phyloP scores from a whole-genome alignment of 2,888 invertebrate species.

The Bellardia bayeri region DNA sequence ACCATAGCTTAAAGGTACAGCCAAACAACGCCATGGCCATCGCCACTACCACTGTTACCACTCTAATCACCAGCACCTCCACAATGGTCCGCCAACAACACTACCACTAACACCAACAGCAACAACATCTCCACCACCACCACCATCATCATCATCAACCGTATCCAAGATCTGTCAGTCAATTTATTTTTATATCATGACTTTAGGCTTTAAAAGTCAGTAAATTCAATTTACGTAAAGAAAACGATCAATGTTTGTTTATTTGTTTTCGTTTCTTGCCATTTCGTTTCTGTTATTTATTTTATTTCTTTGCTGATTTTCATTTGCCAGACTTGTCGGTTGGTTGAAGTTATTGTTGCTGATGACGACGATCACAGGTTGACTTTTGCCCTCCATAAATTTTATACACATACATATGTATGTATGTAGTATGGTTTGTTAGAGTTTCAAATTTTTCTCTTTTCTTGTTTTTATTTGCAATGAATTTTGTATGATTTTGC shows the following conservation, averaged over 20 bases:
- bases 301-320: conserved; percentile 55
- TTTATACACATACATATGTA: background rate
- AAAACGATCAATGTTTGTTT: conserved; percentile 73
- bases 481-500: background rate
- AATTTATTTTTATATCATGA: conserved; percentile 75
- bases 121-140: conserved; percentile 47
- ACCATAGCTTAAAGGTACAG: conserved; percentile 70
- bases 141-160: conserved; percentile 52
- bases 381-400: conserved; percentile 60
- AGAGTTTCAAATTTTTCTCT: conserved; percentile 29
- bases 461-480: conserved; percentile 31
- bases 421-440: background rate
- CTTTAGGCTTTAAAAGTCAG: conserved; percentile 71
- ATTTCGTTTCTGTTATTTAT: conserved; percentile 46
- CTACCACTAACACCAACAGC: conserved; percentile 68
- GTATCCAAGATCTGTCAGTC: conserved; percentile 75
- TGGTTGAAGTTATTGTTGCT: conserved; percentile 45
- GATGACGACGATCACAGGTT: conserved; percentile 64
- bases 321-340: conserved; percentile 46
- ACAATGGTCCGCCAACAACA: conserved; percentile 23
- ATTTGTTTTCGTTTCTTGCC: conserved; percentile 50
- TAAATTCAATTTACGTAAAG: conserved; percentile 71
- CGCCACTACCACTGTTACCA: conserved; percentile 62
- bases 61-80: conserved; percentile 65
- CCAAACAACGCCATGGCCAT: conserved; percentile 60